Base-by-base conservation (phyloP, 2,888 invertebrate genomes). In the Polydrusus cervinus region DNA sequence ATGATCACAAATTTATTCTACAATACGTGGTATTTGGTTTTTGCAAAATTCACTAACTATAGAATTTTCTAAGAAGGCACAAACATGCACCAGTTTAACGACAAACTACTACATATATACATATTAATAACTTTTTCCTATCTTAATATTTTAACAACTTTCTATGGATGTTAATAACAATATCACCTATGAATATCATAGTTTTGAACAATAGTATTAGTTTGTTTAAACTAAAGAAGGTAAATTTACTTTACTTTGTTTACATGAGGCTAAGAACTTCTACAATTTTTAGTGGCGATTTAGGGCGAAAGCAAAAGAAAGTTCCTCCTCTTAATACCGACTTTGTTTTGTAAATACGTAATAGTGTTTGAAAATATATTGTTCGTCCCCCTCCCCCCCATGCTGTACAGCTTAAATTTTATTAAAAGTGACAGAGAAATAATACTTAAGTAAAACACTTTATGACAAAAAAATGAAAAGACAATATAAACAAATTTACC, bases 151-250 rank as follows among this genome's bases (percentile, higher is more conserved):
- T 14, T 11, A 47, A 71, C 47, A 49, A 67, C 45, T 45, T 67
- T 34, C 67, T 61, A 73, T 34, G 51, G 51, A 67, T 25, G 64
- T 61, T 62, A 74, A 62, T 53, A 74, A 74, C 68, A 74, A 68
- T 74, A 74, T 74, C 74, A 74, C 74, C 61, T 74, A 55, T 55
- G 73, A 73, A 73, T 73, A 74, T 74, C 74, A 74, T 74, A 53
- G 53, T 68, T 61, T 53, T 68, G 30, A n/a, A n/a, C 25, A 40
- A 64, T 25, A 64, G 62, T 64, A 71, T 55, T 55, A 34, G 34
- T n/a, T 67, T 11, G 14, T 66, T 53, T 53, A 16, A 14, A 53
- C 30, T 5, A 20, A 65, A 25, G 11, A 45, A n/a, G 10, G 3
- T 43, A 43, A 1, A 10, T 43, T 5, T 11, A n/a, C 10, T 6